A percentile compares a stretch with the other conserved stretches of the same genome.
Conservation (phyloP, 2,888 invertebrate genomes). For the Diploptera punctata region DNA sequence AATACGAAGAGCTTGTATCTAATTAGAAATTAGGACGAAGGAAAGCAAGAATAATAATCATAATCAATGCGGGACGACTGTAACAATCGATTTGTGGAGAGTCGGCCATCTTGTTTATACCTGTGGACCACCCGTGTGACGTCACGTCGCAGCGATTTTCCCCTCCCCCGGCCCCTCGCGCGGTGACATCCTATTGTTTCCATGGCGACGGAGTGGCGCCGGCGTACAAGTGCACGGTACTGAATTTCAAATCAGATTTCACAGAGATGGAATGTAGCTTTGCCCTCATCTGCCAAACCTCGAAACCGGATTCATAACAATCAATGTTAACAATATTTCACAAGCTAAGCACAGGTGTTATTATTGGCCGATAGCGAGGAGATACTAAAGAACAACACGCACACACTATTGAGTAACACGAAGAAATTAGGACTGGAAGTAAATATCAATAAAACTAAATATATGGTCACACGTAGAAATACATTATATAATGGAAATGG, state of each 20-base stretch:
- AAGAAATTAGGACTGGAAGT: too few species aligned
- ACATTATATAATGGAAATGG: too few species aligned
- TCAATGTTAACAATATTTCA: too few species aligned
- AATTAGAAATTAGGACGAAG: neutral
- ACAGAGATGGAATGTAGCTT: neutral
- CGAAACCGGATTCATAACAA: too few species aligned
- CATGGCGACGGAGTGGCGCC: constrained; percentile 27
- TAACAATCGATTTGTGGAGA: constrained; percentile 7
- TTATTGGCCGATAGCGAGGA: too few species aligned
- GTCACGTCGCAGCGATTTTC: constrained; percentile 12
- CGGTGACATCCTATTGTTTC: constrained; percentile 28
- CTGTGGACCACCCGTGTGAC: constrained; percentile 29
- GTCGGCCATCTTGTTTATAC: constrained; percentile 24
- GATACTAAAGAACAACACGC: too few species aligned
- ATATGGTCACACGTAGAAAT: too few species aligned
- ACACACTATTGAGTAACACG: too few species aligned
- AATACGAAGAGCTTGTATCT: too few species aligned
- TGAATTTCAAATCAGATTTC: constrained; percentile 10
- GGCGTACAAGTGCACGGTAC: neutral
- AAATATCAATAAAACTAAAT: too few species aligned
- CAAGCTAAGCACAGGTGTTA: too few species aligned
- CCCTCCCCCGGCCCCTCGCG: neutral
- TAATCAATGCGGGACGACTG: neutral
- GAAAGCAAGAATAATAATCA: constrained; percentile 1
- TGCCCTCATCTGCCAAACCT: too few species aligned